Evolutionary conservation across 2,113 vertebrate genomes (phyloP).

Genomic region (Rhinolophus sinicus): DNA sequence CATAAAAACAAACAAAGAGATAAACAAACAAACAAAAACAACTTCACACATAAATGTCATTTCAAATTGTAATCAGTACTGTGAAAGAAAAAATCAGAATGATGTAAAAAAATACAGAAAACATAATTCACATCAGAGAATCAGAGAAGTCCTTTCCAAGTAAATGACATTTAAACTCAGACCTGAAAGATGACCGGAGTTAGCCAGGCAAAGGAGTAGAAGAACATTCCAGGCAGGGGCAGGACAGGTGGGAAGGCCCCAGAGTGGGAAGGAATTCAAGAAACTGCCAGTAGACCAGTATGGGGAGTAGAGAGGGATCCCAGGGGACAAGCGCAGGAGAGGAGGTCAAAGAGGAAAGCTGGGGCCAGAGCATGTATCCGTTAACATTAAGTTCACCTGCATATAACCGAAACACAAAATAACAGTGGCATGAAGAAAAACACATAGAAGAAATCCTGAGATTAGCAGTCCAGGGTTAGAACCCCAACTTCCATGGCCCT

Average conservation of each 20-base stretch:
- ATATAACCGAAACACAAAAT: background rate
- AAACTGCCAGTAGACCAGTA: background rate
- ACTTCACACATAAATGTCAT: constrained; percentile 25
- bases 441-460: background rate
- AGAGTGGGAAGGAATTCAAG: background rate
- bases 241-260: background rate
- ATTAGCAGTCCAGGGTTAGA: background rate
- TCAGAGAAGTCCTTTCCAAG: background rate
- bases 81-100: constrained; percentile 19
- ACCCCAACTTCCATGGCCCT: background rate
- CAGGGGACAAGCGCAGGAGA: background rate
- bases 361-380: background rate
- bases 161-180: constrained; percentile 36
- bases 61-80: constrained; percentile 28
- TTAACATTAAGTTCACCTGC: constrained; percentile 46
- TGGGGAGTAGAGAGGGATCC: background rate
- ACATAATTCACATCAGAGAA: constrained; percentile 13
- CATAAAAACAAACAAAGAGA: background rate
- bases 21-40: background rate
- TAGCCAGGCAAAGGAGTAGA: background rate
- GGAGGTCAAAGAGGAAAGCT: background rate
- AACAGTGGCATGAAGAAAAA: constrained; percentile 21
- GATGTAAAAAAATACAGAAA: background rate
- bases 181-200: constrained; percentile 32
- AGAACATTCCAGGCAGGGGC: background rate